phyloP scores from a whole-genome alignment of 92 coral and sea anemone genomes.

The Epizoanthus rinbou region DNA sequence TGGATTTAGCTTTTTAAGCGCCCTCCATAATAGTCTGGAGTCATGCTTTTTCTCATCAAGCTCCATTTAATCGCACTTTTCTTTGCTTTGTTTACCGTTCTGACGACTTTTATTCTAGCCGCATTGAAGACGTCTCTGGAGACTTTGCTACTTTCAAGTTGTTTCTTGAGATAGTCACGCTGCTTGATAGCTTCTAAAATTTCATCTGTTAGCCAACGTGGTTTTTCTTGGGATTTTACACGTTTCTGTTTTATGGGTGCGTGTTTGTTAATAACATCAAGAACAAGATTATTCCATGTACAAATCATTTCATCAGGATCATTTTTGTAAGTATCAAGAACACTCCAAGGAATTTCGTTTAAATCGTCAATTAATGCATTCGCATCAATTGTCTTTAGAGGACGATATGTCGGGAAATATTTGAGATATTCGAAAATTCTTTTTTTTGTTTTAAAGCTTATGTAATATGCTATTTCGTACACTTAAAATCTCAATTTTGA shows the following conservation, averaged over 20 bases:
- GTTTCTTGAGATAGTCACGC: constrained; percentile 15
- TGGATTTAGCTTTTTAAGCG: constrained; percentile 24
- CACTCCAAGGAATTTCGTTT: constrained; percentile 24
- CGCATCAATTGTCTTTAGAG: constrained; percentile 8
- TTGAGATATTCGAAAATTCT: too few species aligned
- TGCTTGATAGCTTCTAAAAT: constrained; percentile 41
- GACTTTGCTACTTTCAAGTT: not conserved
- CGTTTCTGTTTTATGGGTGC: constrained; percentile 44
- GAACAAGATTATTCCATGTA: constrained; percentile 44
- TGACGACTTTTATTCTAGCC: not conserved
- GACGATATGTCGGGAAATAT: too few species aligned
- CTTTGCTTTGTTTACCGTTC: not conserved
- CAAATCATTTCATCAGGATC: constrained; percentile 43
- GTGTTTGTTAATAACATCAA: constrained; percentile 46
- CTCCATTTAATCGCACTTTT: not conserved
- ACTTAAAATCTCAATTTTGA: too few species aligned
- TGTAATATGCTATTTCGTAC: too few species aligned
- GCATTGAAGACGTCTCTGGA: not conserved
- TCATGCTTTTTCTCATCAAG: not conserved
- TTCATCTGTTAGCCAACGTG: constrained; percentile 36
- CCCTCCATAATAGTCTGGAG: constrained; percentile 11
- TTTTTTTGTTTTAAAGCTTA: too few species aligned
- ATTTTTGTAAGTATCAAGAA: constrained; percentile 32
- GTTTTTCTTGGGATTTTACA: constrained; percentile 37
- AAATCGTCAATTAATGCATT: constrained; percentile 7